phyloP scores from a whole-genome alignment of 2,888 invertebrate species.

The Acronicta leporina region DNA sequence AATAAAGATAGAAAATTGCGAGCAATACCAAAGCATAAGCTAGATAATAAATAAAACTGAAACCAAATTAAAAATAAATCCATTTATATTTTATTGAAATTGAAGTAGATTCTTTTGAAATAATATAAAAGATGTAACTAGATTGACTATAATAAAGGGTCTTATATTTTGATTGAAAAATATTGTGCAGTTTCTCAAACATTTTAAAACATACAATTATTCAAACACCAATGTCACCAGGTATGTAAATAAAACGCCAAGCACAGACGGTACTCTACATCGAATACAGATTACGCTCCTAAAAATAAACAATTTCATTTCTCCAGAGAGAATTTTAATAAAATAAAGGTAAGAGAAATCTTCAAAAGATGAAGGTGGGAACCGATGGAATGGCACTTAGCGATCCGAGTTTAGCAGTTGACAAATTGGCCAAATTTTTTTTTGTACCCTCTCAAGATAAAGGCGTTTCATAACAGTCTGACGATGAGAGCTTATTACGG shows the following conservation, averaged over 20 bases:
- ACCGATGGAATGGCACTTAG: slow-evolving; percentile 83
- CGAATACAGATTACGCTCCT: slow-evolving; percentile 53
- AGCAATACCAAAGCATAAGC: no score
- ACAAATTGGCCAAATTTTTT: slow-evolving; percentile 86
- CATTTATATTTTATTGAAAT: no score
- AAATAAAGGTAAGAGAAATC: slow-evolving; percentile 64
- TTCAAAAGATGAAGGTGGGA: slow-evolving; percentile 69
- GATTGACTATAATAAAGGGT: no score
- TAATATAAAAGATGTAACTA: no score
- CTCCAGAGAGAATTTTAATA: slow-evolving; percentile 63
- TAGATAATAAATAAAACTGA: neutral
- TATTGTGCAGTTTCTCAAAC: neutral
- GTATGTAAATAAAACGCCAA: slow-evolving; percentile 51
- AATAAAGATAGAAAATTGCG: no score
- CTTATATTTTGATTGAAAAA: neutral
- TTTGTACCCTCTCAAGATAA: slow-evolving; percentile 72
- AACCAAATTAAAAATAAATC: neutral
- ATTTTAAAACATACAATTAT: slow-evolving; percentile 28
- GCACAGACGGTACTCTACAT: slow-evolving; percentile 44
- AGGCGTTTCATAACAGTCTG: slow-evolving; percentile 77
- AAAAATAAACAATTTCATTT: slow-evolving; percentile 54
- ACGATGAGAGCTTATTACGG: slow-evolving; percentile 77
- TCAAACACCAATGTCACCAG: slow-evolving; percentile 15
- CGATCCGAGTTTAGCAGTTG: slow-evolving; percentile 72
- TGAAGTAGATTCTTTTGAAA: no score